Base-by-base conservation (phyloP, 2,113 vertebrate genomes). In the Stercorarius parasiticus region DNA sequence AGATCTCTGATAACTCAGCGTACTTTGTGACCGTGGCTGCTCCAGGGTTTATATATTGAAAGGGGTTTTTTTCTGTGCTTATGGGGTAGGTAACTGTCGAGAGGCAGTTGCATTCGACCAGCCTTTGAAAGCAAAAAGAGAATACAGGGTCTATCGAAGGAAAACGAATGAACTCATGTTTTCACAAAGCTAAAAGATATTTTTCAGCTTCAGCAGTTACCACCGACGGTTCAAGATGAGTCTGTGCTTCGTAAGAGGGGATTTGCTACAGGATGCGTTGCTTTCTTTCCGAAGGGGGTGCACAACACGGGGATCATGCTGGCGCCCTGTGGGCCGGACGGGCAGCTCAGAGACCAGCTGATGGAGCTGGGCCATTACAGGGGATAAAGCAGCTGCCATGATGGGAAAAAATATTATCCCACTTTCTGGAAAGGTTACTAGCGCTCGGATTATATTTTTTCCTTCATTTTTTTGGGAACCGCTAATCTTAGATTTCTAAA, bases 151-250 rank as follows among this genome's bases (percentile, higher is more conserved):
- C 5, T 45, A 38, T n/a, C 25, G 55, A 72, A 69, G 38, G 58
- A 61, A 86, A 73, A 38, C 1, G 3, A 80, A 56, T 1, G 1
- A 88, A 56, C 15, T 53, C 5, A 1, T 61, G 5, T 62, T 81
- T 82, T 66, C 45, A 55, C 47, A 66, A 55, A 90, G 36, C 26
- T 53, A 13, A 67, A 84, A 73, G 66, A 10, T 43, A n/a, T 27
- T 66, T 61, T 90, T 89, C 55, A 45, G 27, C 55, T 72, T 83
- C 34, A 53, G 55, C 42, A 50, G 26, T 40, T 93, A 30, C 69
- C 45, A 66, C 47, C 0, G 1, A 34, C 0, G 0, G 58, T 42
- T 73, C 61, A 59, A 29, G 47, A 38, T 23, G 23, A 71, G 29
- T 23, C 43, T 64, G 43, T 61, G 17, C 40, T 43, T 36, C 18